Evolutionary conservation across 2,888 invertebrate genomes (phyloP).

Genomic region (Drosophila picticornis): DNA sequence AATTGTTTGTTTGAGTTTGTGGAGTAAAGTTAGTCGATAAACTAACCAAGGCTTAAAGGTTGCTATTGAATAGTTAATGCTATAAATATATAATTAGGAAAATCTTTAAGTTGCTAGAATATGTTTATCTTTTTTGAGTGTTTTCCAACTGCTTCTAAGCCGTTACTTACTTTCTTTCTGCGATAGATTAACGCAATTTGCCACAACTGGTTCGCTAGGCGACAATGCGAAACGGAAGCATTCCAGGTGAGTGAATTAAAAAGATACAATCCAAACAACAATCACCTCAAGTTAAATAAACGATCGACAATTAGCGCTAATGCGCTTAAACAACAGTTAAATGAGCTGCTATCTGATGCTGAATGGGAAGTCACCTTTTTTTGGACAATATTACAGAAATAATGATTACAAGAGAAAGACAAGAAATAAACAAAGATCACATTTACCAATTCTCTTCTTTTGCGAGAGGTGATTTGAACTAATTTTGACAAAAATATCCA

Average conservation of each 20-base stretch:
- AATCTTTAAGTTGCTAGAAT: neutral
- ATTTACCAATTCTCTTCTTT: neutral
- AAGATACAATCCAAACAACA: neutral
- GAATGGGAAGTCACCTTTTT: neutral
- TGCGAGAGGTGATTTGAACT: neutral
- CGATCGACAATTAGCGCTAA: neutral
- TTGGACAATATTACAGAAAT: neutral
- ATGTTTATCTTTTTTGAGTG: neutral
- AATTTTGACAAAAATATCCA: neutral
- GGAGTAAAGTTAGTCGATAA: neutral
- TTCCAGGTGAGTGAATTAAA: constrained; percentile 55
- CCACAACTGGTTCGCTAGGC: constrained; percentile 54
- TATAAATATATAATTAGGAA: neutral
- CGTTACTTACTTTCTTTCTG: neutral
- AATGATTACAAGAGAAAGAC: neutral
- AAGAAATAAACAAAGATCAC: neutral
- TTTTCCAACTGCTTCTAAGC: constrained; percentile 13
- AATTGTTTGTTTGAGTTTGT: neutral
- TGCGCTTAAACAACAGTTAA: neutral
- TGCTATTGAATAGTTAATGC: neutral
- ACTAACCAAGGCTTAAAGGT: neutral
- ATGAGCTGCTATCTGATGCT: neutral
- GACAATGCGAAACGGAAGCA: constrained; percentile 68
- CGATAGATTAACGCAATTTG: constrained; percentile 60
- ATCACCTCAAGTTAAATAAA: neutral